Base-by-base conservation (phyloP, 2,113 vertebrate genomes). In the Stegastes partitus region DNA sequence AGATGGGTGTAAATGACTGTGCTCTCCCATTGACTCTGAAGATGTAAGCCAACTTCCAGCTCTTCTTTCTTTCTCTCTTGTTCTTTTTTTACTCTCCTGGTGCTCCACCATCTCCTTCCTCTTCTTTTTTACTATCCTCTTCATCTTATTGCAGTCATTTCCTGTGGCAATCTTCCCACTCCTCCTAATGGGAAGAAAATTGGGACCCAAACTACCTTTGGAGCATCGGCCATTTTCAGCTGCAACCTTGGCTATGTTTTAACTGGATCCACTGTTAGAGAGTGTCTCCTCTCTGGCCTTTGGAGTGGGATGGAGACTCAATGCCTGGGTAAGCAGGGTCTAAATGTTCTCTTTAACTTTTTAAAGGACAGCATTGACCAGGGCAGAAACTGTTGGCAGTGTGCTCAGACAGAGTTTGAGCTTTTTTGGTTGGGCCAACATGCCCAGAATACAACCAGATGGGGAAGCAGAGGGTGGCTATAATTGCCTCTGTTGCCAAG, bases 181-280 rank as follows among this genome's bases (percentile, higher is more conserved):
- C 97, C 97, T 88, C 96, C 97, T 79, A 98, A 99, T 93, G 97
- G 97, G 79, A 98, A 96, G 94, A 99, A 98, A 91, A 98, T 98
- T 90, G 98, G 98, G 89, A 99, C 96, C 73, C 98, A 99, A 68
- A 96, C 94, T 68, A 97, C 97, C 11, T 99, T 98, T 5, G 95
- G 96, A 64, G 97, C 97, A 6, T 97, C 98, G 42, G 97, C 97
- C 87, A 99, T 99, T 91, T 99, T 99, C 89, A 98, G 96, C 56
- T 99, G 97, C 76, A 96, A 96, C 63, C 90, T 93, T 0, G 98
- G 98, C 63, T 98, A 95, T 82, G 96, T 99, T 93, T 90, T 99
- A 11, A 96, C 96, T 23, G 97, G 96, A 15, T 97, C 98, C 22
- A 93, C 94, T 0, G 98, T 99, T 1, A 92, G 97, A 53, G 98